Base-by-base conservation (phyloP, 2,888 invertebrate species). In the Eulithis prunata region DNA sequence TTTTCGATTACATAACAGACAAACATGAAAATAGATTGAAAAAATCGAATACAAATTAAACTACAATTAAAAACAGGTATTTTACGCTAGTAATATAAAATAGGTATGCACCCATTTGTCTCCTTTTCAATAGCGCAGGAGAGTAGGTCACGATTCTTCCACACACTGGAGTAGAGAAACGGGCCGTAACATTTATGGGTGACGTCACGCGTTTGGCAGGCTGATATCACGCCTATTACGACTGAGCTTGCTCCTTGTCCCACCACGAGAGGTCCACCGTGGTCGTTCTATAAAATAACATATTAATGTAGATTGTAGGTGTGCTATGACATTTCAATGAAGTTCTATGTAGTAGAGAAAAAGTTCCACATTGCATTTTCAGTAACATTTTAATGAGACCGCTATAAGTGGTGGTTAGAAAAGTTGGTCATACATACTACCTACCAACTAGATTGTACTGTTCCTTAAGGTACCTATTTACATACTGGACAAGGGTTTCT, bases 151-250 rank as follows among this genome's bases (percentile, higher is more conserved):
- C 86, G 74, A 69, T 90, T 82, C 1, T 78, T 82, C 69, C 75
- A 91, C 0, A 91, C 85, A 71, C 90, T 91, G 51, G 91, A 90
- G 70, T 80, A 91, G 6, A 92, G 84, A 67, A 85, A 92, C 0
- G 92, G 92, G 0, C 92, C 92, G 62, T 85, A 79, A 71, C 92
- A 92, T 64, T 84, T 85, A 55, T 76, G 78, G 3, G 76, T 81
- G 3, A 81, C 12, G 5, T 84, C 81, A 28, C 75, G 78, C 0
- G 87, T 86, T 53, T 84, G 81, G 57, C 87, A 87, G 0, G 91
- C 91, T 0, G 90, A 86, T 53, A 91, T 89, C 0, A 91, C 62
- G 0, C 92, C 92, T 0, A 90, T 75, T 0, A 91, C 86, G 0
- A 84, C 63, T 0, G 91, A 73, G 1, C 78, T 81, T 4, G 77